Percentiles rank a stretch among this genome's conserved stretches.
Evolutionary conservation across 2,113 vertebrate species (phyloP).

Genomic region (Aepyceros melampus): DNA sequence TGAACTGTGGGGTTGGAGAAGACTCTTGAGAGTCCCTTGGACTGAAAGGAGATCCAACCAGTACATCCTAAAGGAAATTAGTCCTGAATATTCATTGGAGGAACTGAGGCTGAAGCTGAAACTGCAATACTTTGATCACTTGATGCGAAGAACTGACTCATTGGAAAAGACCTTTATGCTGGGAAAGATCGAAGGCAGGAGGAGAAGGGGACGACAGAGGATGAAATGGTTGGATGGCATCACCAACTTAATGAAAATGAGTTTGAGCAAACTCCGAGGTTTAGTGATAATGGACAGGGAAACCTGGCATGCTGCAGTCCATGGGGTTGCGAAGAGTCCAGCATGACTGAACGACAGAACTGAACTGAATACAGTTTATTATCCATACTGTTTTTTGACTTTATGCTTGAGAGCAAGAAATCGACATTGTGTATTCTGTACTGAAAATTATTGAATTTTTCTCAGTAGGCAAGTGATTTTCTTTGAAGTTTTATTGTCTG

Average conservation of each 20-base stretch:
- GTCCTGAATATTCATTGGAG: background rate
- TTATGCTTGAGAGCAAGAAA: background rate
- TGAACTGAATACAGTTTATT: background rate
- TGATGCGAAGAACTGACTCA: background rate
- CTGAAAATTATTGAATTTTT: background rate
- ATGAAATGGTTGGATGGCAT: background rate
- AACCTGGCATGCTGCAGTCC: background rate
- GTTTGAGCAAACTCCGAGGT: background rate
- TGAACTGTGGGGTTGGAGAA: background rate
- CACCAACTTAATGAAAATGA: background rate
- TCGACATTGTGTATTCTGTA: background rate
- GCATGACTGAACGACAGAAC: fast-evolving
- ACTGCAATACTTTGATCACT: background rate
- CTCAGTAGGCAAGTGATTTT: background rate
- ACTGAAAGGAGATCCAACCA: background rate
- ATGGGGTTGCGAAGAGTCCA: background rate
- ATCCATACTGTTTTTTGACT: background rate
- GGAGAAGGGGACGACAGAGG: background rate
- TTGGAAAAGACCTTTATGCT: background rate
- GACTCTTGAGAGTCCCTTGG: background rate
- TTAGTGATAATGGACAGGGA: background rate
- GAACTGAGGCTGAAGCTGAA: background rate
- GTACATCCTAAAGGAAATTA: background rate
- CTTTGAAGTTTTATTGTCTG: background rate
- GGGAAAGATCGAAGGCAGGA: background rate